Conservation (phyloP, 2,113 vertebrate genomes). For the Damaliscus lunatus region DNA sequence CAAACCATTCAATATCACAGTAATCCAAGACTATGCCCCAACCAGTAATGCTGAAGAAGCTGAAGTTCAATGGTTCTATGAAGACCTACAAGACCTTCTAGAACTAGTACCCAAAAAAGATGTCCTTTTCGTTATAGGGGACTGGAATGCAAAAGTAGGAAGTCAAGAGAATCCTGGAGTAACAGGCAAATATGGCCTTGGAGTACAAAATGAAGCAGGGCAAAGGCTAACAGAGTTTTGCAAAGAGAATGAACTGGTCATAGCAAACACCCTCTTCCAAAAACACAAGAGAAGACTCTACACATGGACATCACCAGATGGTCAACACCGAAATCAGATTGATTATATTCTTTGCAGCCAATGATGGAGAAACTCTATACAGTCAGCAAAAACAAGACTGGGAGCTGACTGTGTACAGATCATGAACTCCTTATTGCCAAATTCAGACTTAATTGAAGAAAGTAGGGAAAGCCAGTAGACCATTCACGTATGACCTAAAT, state of each 20-base stretch:
- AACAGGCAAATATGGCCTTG: background rate
- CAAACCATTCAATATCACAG: background rate
- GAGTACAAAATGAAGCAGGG: background rate
- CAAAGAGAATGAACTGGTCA: fast-evolving
- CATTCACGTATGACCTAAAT: background rate
- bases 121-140: background rate
- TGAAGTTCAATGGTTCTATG: background rate
- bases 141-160: background rate
- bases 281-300: background rate
- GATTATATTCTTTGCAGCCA: background rate
- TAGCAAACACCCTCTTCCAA: background rate
- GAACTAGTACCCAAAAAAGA: background rate
- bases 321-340: background rate
- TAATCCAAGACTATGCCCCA: background rate
- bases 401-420: background rate
- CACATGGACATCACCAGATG: background rate
- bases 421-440: background rate
- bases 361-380: background rate
- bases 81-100: background rate
- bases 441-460: background rate
- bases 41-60: background rate
- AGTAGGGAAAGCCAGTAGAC: background rate
- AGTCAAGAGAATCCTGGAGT: background rate
- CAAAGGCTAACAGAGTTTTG: background rate
- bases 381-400: background rate